Base-by-base conservation (phyloP, 2,888 invertebrate species). In the Drosophila ochracea region DNA sequence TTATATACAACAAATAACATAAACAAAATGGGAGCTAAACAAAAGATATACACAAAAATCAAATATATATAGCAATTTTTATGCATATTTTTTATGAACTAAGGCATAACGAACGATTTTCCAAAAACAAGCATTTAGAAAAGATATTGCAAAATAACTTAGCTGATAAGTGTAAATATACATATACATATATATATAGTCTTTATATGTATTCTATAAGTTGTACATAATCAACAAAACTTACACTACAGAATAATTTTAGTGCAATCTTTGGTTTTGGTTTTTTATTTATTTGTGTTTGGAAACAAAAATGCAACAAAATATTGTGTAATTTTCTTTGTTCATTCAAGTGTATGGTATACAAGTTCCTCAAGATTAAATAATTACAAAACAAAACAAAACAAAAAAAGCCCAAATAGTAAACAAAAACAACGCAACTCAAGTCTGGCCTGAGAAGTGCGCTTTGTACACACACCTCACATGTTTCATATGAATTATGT, bases 331-430 rank as follows among this genome's bases (percentile, higher is more conserved):
- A 91, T 92, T 92, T 92, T 91, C 87, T 91, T 92, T 92, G 92
- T 92, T 91, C 91, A 92, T 91, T 92, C 92, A 88, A 91, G 91
- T 92, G 93, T 92, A 92, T 95, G 96, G 96, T 96, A 96, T 96
- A 96, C 95, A 96, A 96, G 96, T 96, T 96, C 96, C 96, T 96
- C 95, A 94, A 91, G 75, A 91, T 91, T 92, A 89, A 83, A 85
- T 81, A 83, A 92, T 91, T 88, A 83, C 89, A 75, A 47, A 80
- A 72, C 72, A 69, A 62, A 78, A 71, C 64, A 71, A 61, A 30
- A 30, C 30, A 30, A 57, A 67, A 31, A 31, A 61, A 83, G 79
- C 67, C 64, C 64, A 81, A 83, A 91, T 91, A 92, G 92, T 89
- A 10, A 89, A 90, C 30, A 7, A 41, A 16, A 41, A 16, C 7